phyloP scores from a whole-genome alignment of 2,888 invertebrate species.

The Phaedon cochleariae region DNA sequence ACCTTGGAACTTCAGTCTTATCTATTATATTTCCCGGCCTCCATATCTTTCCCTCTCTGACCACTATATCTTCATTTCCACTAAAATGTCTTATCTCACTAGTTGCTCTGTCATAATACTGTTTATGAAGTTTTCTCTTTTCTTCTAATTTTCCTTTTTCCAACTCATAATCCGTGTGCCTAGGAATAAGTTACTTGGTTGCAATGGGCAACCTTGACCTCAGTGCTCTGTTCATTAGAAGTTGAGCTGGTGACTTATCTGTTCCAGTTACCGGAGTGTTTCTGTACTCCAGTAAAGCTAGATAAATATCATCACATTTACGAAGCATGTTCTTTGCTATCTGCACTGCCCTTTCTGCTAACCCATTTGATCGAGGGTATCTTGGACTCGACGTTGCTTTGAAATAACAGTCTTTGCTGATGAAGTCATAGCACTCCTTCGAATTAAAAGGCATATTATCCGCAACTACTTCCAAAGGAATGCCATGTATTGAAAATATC shows the following conservation, averaged over 20 bases:
- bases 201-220: no score
- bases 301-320: slow-evolving; percentile 29
- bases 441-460: slow-evolving; percentile 36
- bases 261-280: slow-evolving; percentile 32
- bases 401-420: background rate
- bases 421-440: background rate
- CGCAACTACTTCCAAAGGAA: slow-evolving; percentile 27
- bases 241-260: slow-evolving; percentile 27
- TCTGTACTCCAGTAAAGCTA: slow-evolving; percentile 34
- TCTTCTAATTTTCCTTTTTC: background rate
- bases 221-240: no score
- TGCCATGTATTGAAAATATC: slow-evolving; percentile 24
- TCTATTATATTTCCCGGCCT: background rate
- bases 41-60: background rate
- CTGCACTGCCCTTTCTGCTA: slow-evolving; percentile 8
- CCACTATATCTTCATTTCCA: background rate
- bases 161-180: background rate
- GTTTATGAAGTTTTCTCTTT: background rate
- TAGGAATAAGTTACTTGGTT: no score
- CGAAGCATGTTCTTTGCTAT: slow-evolving; percentile 14
- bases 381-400: background rate
- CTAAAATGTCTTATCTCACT: background rate
- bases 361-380: background rate
- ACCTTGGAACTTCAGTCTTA: background rate
- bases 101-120: background rate